A percentile compares a stretch with the other conserved stretches of the same genome.
phyloP scores from a whole-genome alignment of 2,113 vertebrate genomes.

The Tyto alba region DNA sequence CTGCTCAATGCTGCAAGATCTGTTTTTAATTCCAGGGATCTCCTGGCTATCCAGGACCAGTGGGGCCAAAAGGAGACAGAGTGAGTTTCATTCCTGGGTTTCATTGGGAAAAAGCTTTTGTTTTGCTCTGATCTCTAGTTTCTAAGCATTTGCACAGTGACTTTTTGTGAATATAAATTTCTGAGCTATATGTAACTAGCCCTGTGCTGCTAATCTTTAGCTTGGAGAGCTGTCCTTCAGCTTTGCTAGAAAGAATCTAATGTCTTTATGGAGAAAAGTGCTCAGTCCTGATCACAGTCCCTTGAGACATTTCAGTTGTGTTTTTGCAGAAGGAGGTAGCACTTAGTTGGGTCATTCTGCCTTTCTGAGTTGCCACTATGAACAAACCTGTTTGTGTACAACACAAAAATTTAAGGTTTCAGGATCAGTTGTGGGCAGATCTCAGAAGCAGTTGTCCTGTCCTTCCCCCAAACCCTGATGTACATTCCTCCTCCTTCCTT shows the following conservation, averaged over 20 bases:
- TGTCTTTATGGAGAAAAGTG: background rate
- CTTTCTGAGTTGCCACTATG: background rate
- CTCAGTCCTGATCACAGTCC: background rate
- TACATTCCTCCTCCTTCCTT: background rate
- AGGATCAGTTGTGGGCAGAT: background rate
- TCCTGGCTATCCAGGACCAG: constrained; percentile 75
- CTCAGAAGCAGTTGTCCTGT: background rate
- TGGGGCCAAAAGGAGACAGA: constrained; percentile 86
- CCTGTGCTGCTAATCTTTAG: background rate
- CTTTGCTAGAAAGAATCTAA: background rate
- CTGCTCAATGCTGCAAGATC: background rate
- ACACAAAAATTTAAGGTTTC: background rate
- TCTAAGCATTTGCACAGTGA: background rate
- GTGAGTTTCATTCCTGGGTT: constrained; percentile 68
- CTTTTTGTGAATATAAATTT: background rate
- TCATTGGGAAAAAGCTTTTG: background rate
- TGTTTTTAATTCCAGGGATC: constrained; percentile 68
- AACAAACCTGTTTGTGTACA: background rate
- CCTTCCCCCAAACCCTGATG: background rate
- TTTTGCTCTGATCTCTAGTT: background rate
- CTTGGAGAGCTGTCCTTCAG: background rate
- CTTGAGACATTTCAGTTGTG: background rate
- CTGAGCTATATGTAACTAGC: background rate
- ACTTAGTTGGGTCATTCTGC: background rate
- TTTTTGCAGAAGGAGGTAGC: background rate